These are phyloP conservation scores for Pandemis cinnamomeana DNA, from an alignment of 2,888 invertebrate genomes.

Conservation along the genomic window DNA sequence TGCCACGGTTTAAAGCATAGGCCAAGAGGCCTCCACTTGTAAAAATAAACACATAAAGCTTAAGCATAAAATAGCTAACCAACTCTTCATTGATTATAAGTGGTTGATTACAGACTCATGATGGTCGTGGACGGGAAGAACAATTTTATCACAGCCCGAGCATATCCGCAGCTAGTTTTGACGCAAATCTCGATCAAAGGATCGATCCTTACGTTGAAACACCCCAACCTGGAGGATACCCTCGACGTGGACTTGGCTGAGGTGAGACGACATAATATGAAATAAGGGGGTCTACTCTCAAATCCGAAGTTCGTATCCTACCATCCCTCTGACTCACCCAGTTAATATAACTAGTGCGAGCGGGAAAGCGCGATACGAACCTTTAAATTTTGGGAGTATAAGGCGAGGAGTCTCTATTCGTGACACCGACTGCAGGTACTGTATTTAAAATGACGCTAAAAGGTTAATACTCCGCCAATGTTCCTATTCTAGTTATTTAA, in stretches of 20 bases:
- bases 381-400: too few species aligned
- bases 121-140: slow-evolving; percentile 74
- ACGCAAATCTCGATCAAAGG: slow-evolving; percentile 66
- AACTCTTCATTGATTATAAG: background rate
- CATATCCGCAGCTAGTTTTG: slow-evolving; percentile 71
- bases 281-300: background rate
- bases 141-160: slow-evolving; percentile 72
- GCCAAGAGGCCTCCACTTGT: too few species aligned
- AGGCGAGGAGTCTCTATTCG: too few species aligned
- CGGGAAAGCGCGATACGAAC: too few species aligned
- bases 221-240: slow-evolving; percentile 73
- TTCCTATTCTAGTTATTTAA: too few species aligned
- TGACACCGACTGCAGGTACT: too few species aligned
- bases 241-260: slow-evolving; percentile 66
- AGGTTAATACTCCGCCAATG: background rate
- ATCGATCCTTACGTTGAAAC: slow-evolving; percentile 69
- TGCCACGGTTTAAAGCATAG: too few species aligned
- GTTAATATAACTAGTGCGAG: too few species aligned
- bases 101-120: slow-evolving; percentile 58
- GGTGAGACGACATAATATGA: slow-evolving; percentile 18
- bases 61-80: too few species aligned
- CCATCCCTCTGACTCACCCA: too few species aligned
- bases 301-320: too few species aligned
- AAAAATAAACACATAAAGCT: too few species aligned
- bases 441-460: background rate